Percentiles rank a stretch among this genome's conserved stretches.
phyloP scores from a whole-genome alignment of 2,113 vertebrate species.

The Eurystomus gularis region DNA sequence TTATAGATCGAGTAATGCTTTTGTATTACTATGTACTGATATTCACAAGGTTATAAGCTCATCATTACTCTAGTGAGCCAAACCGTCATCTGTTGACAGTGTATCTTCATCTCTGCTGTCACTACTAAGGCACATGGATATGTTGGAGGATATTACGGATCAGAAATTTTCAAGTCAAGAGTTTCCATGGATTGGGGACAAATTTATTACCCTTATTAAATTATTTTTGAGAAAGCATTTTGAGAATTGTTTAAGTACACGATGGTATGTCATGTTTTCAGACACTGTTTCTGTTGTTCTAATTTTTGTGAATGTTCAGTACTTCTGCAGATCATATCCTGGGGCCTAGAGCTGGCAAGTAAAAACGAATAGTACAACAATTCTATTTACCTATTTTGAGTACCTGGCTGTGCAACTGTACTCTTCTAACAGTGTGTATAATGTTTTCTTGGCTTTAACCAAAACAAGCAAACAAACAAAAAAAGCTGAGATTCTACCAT shows the following conservation, averaged over 20 bases:
- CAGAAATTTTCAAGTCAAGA: not conserved
- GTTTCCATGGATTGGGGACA: not conserved
- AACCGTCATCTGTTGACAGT: not conserved
- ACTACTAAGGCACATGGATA: not conserved
- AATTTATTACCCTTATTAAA: not conserved
- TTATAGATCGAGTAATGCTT: not conserved
- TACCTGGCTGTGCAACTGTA: not conserved
- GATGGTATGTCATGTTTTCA: not conserved
- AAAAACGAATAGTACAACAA: not conserved
- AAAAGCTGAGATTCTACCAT: not conserved
- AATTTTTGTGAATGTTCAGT: not conserved
- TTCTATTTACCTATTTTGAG: not conserved
- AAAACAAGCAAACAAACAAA: not conserved
- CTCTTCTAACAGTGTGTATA: not conserved
- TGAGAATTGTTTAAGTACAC: not conserved
- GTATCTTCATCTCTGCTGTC: not conserved
- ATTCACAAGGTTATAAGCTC: not conserved
- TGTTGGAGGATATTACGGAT: not conserved
- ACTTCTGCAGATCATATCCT: not conserved
- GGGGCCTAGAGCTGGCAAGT: not conserved
- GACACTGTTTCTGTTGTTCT: not conserved
- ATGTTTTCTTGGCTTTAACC: not conserved
- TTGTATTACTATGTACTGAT: not conserved
- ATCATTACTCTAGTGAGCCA: not conserved
- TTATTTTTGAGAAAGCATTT: not conserved